phyloP scores from a whole-genome alignment of 2,888 invertebrate species.

The Drepanosiphum platanoidis region DNA sequence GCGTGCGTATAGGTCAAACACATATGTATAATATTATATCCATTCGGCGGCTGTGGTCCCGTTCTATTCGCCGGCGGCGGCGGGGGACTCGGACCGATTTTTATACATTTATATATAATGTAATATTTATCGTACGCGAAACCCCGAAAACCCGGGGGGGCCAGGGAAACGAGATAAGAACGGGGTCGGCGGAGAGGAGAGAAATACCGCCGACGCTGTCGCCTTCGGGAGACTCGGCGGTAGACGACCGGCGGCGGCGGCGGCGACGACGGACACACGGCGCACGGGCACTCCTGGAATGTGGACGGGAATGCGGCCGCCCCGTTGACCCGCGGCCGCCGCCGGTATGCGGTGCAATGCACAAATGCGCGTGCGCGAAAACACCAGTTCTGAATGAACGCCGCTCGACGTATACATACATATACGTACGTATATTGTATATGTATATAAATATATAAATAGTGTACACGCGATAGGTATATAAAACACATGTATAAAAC shows the following conservation, averaged over 20 bases:
- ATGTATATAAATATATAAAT: too few relatives aligned
- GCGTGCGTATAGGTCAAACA: too few relatives aligned
- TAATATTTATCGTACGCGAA: not conserved
- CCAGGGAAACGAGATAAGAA: not conserved
- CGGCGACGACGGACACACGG: not conserved
- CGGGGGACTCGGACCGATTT: not conserved
- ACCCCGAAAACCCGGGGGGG: not conserved
- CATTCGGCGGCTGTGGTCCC: too few relatives aligned
- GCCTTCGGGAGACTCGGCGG: conserved; percentile 30
- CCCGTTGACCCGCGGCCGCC: conserved; percentile 59
- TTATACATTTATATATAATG: too few relatives aligned
- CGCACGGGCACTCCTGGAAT: conserved; percentile 60
- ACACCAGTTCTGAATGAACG: conserved; percentile 59
- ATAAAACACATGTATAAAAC: not conserved
- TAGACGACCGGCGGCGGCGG: conserved; percentile 16
- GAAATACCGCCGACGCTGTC: not conserved
- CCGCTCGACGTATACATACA: not conserved
- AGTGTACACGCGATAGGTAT: not conserved
- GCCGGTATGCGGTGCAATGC: conserved; percentile 44
- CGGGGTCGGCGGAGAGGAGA: not conserved
- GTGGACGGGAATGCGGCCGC: conserved; percentile 61
- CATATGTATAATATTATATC: too few relatives aligned
- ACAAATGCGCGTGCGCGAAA: conserved; percentile 53
- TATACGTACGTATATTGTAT: not conserved
- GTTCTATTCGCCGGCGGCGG: not conserved